Base-by-base conservation (phyloP, 2,888 invertebrate species). In the Pyrochroa serraticornis region DNA sequence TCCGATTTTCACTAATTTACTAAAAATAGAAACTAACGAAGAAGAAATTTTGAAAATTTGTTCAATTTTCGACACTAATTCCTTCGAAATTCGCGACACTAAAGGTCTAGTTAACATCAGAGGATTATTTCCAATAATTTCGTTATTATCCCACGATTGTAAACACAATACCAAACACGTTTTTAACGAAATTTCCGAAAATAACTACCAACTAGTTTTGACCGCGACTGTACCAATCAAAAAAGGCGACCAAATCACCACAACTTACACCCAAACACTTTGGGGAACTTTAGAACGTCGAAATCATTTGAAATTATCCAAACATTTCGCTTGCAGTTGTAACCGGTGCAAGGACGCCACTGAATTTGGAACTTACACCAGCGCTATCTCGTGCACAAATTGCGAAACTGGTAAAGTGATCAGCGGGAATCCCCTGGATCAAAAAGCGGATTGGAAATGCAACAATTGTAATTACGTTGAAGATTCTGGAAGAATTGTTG, bases 141-240 rank as follows among this genome's bases (percentile, higher is more conserved):
- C 88, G 1, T 85, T 90, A 83, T 82, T 90, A 77, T 82, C 87
- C 38, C 91, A 91, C 72, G 85, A 86, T 67, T 91, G 91, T 71
- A 82, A 80, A 62, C 85, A 89, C 9, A 91, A 91, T 71, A 87
- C 89, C 0, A 83, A 87, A 50, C 90, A 90, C 71, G 80, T 85
- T 41, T 87, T 87, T 67, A 58, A 80, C 34, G 86, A 22, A 22
- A 22, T 84, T 50, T 83, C 85, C 8, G n/a, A n/a, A n/a, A n/a
- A n/a, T n/a, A 82, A 85, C 48, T 82, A 82, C 73, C 77, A 82
- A 67, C 81, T 90, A 45, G 80, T 84, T 1, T 77, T 90, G 10
- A 81, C 86, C 64, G 87, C 89, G 8, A 87, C 87, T 5, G 81
- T 83, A 33, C 82, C 83, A 8, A 88, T 91, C 50, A 76, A 82